Evolutionary conservation across 2,797 vertebrate genomes (phyloP), one percentile per base, ranked within the genome.

Genomic region (Myotis myotis): DNA sequence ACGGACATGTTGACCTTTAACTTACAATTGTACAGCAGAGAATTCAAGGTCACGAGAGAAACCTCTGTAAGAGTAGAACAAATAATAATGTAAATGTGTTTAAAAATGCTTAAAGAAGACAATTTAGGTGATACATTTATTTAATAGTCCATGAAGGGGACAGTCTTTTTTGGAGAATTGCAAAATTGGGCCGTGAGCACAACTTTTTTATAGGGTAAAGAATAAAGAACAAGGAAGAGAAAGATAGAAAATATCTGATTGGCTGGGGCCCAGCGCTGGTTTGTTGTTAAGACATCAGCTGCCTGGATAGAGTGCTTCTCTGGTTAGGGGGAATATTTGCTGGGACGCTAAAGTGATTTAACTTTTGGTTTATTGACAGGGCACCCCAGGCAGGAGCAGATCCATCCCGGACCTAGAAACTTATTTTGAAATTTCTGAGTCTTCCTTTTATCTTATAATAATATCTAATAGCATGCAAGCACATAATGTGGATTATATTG

Each of bases 11-110:
- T 13, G 36, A 70, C 57, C 38, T 93, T 72, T 89, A 76, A 88
- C 80, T 51, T 78, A 60, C 1, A 94, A 51, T 47, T 88, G 15
- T 47, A 55, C 64, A 71, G 28, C 19, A 92, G 38, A 95, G 41
- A 93, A 62, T 70, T 96, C 82, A 75, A 93, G 90, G 70, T 94
- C 87, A 93, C 47, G 13, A 30, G 60, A 62, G 16, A 38, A 33
- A n/a, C 7, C 2, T 8, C 70, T 23, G 2, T 28, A 36, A 51
- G 1, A 78, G 23, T 47, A 79, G 15, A 70, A 70, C 0, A 53
- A 19, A 92, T 55, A 75, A 70, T 51, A 81, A 70, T 74, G 57
- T 76, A 57, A 90, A 51, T 30, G 11, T 47, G 6, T 75, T 88
- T 20, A 49, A 88, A 79, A 66, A 28, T 68, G 20, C 20, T 82